Conservation (phyloP, 2,797 vertebrate genomes). For the Pipistrellus pipistrellus region DNA sequence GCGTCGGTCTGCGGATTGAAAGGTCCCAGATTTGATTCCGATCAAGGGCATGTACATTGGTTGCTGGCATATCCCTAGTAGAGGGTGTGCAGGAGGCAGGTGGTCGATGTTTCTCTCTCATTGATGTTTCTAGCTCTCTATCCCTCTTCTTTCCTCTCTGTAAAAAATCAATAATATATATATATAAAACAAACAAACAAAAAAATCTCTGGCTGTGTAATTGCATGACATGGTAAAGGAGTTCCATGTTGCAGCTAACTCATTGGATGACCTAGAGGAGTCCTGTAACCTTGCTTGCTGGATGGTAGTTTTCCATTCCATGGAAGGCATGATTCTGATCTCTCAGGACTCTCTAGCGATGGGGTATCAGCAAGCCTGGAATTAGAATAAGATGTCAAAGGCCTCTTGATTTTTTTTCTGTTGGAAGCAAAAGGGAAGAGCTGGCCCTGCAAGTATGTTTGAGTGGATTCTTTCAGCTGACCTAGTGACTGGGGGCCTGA, state of each 20-base stretch:
- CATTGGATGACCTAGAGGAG: neutral
- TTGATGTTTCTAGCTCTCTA: too few species aligned
- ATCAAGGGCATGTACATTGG: too few species aligned
- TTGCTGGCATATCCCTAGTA: too few species aligned
- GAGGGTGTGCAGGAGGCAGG: too few species aligned
- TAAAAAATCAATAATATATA: too few species aligned
- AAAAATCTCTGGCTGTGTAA: neutral
- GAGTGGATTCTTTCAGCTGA: conserved; percentile 59
- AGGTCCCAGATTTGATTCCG: too few species aligned
- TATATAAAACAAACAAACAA: too few species aligned
- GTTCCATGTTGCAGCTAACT: neutral
- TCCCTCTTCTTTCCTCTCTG: too few species aligned
- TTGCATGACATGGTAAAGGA: neutral
- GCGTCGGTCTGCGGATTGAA: too few species aligned
- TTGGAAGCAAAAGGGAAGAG: conserved; percentile 56
- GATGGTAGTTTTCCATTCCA: neutral
- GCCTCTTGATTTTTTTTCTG: conserved; percentile 58
- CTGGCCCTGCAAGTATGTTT: too few species aligned
- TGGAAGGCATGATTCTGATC: neutral
- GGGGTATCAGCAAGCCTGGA: neutral
- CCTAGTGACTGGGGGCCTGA: conserved; percentile 63
- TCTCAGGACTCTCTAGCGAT: neutral
- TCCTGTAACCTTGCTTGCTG: neutral
- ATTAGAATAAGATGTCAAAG: neutral
- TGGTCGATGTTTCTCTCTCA: too few species aligned